phyloP scores from a whole-genome alignment of 2,113 vertebrate genomes.

The Anguilla japonica region DNA sequence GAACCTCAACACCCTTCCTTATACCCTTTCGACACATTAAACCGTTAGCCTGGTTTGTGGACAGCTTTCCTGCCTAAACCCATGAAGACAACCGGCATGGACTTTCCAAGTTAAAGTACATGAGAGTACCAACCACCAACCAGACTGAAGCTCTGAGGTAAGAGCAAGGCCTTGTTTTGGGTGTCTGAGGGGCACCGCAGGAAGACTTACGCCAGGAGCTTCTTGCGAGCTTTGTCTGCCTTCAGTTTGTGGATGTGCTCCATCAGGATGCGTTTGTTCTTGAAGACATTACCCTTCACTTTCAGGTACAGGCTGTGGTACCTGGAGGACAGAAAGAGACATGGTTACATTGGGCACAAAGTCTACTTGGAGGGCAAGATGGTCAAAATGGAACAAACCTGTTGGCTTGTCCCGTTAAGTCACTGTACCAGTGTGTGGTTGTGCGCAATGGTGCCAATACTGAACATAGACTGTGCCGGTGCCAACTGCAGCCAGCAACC shows the following conservation, averaged over 20 bases:
- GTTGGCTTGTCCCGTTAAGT: too few relatives aligned
- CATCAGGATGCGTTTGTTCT: constrained; percentile 98
- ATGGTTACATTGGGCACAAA: background rate
- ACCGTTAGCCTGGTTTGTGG: background rate
- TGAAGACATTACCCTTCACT: constrained; percentile 97
- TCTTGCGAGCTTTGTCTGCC: constrained; percentile 98
- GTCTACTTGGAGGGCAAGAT: background rate
- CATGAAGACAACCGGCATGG: background rate
- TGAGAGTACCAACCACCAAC: background rate
- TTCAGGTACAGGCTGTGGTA: constrained; percentile 97
- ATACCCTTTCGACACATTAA: background rate
- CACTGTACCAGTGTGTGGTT: too few relatives aligned
- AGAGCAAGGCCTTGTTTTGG: background rate
- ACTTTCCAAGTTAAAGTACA: background rate
- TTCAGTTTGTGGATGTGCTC: constrained; percentile 99
- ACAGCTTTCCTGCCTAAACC: background rate
- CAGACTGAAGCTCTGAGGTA: background rate
- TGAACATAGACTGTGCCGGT: too few relatives aligned
- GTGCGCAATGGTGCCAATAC: too few relatives aligned
- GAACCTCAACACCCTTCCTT: background rate
- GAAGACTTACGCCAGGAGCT: constrained; percentile 92
- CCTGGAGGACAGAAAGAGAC: constrained; percentile 61
- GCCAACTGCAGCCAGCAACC: too few relatives aligned
- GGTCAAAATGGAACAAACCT: background rate
- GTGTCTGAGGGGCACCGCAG: background rate